Percentiles rank a stretch among this genome's conserved stretches.
These are phyloP conservation scores for Balearica regulorum DNA, from an alignment of 2,797 vertebrate species.

Conservation along the genomic window DNA sequence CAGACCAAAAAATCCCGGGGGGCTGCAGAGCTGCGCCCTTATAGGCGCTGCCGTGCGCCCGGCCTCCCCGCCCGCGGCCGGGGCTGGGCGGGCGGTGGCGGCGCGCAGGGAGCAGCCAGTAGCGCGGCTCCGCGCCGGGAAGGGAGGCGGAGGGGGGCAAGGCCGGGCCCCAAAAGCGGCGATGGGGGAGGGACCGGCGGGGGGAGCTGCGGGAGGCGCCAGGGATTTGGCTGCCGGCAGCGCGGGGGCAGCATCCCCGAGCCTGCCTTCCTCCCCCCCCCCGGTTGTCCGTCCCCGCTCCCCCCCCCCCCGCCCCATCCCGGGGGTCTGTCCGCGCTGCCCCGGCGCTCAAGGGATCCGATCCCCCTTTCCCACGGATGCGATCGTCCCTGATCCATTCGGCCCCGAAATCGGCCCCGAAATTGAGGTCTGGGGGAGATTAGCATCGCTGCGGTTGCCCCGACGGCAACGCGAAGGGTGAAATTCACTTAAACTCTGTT, in stretches of 20 bases:
- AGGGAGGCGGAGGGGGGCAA: slow-evolving; percentile 5
- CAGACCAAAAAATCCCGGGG: slow-evolving; percentile 7
- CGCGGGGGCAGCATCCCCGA: background rate
- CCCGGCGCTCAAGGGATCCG: background rate
- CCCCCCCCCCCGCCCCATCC: background rate
- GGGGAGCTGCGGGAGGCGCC: slow-evolving; percentile 1
- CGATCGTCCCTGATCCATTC: background rate
- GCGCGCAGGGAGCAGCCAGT: slow-evolving; percentile 68
- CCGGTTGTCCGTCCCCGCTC: too few relatives aligned
- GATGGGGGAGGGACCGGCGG: background rate
- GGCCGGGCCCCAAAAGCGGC: background rate
- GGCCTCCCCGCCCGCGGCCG: slow-evolving; percentile 64
- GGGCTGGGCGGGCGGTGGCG: slow-evolving; percentile 19
- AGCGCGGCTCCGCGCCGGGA: background rate
- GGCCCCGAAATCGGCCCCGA: background rate
- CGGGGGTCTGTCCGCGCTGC: background rate
- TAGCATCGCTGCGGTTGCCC: background rate
- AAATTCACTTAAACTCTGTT: background rate
- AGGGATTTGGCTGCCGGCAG: background rate
- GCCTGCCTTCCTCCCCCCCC: background rate
- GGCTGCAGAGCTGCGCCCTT: background rate
- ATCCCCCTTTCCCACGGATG: background rate
- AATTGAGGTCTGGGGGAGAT: background rate
- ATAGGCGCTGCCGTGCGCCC: background rate
- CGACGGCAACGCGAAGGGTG: background rate